A percentile compares a stretch with the other conserved stretches of the same genome.
Evolutionary conservation across 2,113 vertebrate genomes (phyloP).

Genomic region (Nycticorax nycticorax): DNA sequence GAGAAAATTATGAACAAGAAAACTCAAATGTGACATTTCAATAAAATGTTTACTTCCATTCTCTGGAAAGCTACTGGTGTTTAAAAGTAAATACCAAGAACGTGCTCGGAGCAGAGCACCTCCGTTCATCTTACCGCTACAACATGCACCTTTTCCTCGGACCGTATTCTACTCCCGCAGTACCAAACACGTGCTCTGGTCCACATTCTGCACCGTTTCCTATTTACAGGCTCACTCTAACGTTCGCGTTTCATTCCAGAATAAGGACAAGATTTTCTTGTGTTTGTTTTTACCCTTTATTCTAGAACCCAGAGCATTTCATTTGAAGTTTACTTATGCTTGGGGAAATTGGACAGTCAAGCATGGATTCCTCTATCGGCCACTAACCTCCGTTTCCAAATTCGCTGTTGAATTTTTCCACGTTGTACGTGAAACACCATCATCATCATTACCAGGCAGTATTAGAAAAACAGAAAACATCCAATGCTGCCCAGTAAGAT

Average conservation of each 20-base stretch:
- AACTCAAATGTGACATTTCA: background rate
- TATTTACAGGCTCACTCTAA: background rate
- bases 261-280: background rate
- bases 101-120: background rate
- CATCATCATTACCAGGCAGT: constrained; percentile 99
- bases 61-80: background rate
- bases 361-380: background rate
- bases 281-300: background rate
- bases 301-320: background rate
- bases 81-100: background rate
- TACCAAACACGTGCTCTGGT: fast-evolving
- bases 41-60: background rate
- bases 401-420: background rate
- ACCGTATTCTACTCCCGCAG: fast-evolving
- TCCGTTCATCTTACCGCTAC: fast-evolving
- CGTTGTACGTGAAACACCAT: constrained; percentile 79
- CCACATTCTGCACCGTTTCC: fast-evolving
- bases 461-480: constrained; percentile 93
- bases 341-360: background rate
- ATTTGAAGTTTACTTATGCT: background rate
- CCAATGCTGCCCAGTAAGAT: constrained; percentile 99
- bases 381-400: background rate
- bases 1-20: background rate
- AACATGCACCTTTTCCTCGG: fast-evolving
- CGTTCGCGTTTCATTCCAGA: background rate